Evolutionary conservation across 2,888 invertebrate species (phyloP), one percentile per base, ranked within the genome.

Genomic region (Tachina lurida): DNA sequence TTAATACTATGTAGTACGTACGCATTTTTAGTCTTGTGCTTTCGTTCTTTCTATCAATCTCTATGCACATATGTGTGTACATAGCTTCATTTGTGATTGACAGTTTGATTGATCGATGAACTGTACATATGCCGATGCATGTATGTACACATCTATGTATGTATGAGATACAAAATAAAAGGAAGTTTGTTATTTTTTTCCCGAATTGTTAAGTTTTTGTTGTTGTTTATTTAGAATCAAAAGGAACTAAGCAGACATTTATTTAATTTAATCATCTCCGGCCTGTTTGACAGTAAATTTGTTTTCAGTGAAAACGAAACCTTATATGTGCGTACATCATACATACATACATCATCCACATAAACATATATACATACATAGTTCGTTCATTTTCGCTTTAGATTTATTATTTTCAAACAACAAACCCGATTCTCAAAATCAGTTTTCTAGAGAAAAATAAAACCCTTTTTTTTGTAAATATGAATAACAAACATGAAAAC

Each of bases 61-160:
- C 41, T 63, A 39, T 67, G 58, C 67, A 39, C 68, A 77, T 45
- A 83, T 4, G 4, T 31, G 4, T 4, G 4, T 31, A 31, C 31
- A 31, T 54, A 84, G 67, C 67, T 74, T 73, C 77, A 84, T 67
- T 73, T 78, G 60, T 78, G 83, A 84, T 84, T 84, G 83, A 84
- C 83, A 73, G 73, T 39, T 84, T 84, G 83, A 84, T 78, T 84
- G 77, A 84, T 78, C 54, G 77, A 67, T 73, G 39, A 62, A 4
- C 43, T 19, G 4, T 1, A 19, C 19, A 56, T 10, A 56, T 56
- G 10, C 56, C n/a, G n/a, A 58, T 31, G 13, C 3, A 58, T 58
- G 9, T 13, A 22, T 31, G 3, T 2, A 10, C 9, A 0, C 9
- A 17, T 7, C 5, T 15, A 22, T 10, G 10, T 8, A 22, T 1